Evolutionary conservation across 1,140 invertebrate species (phyloP).

Genomic region (Anoplolepis gracilipes): DNA sequence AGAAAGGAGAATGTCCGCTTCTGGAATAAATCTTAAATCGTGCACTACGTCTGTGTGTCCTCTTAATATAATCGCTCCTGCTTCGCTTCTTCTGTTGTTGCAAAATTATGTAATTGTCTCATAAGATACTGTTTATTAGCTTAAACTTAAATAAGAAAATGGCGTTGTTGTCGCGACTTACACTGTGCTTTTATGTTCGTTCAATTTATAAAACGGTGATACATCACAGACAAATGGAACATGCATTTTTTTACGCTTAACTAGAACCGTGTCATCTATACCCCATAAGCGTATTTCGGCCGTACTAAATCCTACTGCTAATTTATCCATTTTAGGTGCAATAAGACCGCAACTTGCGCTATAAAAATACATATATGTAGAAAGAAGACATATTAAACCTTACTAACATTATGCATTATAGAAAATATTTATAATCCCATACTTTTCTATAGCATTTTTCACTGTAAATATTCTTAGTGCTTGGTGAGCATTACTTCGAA

Average conservation of each 20-base stretch:
- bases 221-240: constrained; percentile 78
- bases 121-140: not conserved
- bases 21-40: constrained; percentile 88
- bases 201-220: constrained; percentile 68
- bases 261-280: constrained; percentile 87
- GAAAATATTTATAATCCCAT: constrained; percentile 55
- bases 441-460: constrained; percentile 87
- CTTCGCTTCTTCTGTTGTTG: constrained; percentile 80
- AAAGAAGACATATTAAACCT: not conserved
- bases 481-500: constrained; percentile 86
- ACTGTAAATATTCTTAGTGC: constrained; percentile 88
- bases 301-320: constrained; percentile 88
- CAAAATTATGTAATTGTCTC: constrained; percentile 23
- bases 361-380: constrained; percentile 69
- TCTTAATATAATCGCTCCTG: constrained; percentile 87
- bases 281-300: constrained; percentile 88
- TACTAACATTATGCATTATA: not conserved
- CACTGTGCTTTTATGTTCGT: constrained; percentile 72
- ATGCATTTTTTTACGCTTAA: constrained; percentile 77
- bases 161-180: constrained; percentile 58
- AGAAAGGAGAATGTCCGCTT: constrained; percentile 89
- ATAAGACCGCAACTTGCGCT: constrained; percentile 88
- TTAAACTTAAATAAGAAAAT: constrained; percentile 34
- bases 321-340: constrained; percentile 86
- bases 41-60: constrained; percentile 92